A percentile compares a stretch with the other conserved stretches of the same genome.
Conservation (phyloP, 2,113 vertebrate species). For the Menidia beryllina region DNA sequence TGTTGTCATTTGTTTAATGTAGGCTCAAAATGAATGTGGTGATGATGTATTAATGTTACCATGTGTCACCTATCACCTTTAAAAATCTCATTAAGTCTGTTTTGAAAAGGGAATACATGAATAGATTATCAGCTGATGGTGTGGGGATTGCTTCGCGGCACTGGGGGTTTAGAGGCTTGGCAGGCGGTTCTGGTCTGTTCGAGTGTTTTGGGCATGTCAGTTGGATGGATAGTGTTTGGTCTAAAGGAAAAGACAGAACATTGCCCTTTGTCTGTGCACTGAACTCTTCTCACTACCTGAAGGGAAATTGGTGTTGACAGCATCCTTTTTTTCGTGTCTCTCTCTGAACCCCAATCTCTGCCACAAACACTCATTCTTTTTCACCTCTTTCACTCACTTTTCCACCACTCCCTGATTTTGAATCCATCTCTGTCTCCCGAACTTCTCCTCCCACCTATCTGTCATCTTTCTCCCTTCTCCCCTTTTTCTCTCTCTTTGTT, state of each 20-base stretch:
- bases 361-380: conserved; percentile 9
- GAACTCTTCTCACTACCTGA: conserved; percentile 47
- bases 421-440: conserved; percentile 3
- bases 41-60: conserved; percentile 15
- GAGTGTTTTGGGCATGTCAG: conserved; percentile 60
- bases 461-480: neutral
- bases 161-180: conserved; percentile 26
- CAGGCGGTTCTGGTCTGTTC: conserved; percentile 34
- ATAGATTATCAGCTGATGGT: conserved; percentile 11
- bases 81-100: conserved; percentile 32
- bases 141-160: neutral
- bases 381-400: conserved; percentile 22
- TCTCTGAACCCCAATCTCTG: conserved; percentile 44
- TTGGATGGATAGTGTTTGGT: conserved; percentile 56
- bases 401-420: neutral
- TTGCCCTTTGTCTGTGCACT: conserved; percentile 53
- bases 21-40: conserved; percentile 12
- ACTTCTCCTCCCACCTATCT: neutral
- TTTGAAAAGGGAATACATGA: conserved; percentile 7
- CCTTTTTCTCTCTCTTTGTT: neutral
- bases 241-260: conserved; percentile 50
- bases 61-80: conserved; percentile 15
- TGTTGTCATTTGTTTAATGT: conserved; percentile 39
- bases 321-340: conserved; percentile 45
- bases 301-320: conserved; percentile 56